Evolutionary conservation across 2,797 vertebrate genomes (phyloP).

Genomic region (Microtus agrestis): DNA sequence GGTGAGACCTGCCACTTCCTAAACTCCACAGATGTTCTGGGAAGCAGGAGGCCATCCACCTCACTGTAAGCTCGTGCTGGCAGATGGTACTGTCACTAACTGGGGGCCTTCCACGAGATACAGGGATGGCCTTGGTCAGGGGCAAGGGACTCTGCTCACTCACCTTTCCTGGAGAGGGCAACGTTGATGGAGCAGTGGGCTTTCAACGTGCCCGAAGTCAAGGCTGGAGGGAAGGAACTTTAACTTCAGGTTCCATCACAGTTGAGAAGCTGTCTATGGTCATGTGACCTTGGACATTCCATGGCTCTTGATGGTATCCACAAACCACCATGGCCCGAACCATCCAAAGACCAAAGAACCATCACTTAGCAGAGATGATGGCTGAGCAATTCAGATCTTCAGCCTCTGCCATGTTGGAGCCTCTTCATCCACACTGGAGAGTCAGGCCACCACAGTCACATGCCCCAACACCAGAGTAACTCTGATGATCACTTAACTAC

Average conservation of each 20-base stretch:
- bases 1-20: slow-evolving; percentile 43
- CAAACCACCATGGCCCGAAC: background rate
- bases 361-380: background rate
- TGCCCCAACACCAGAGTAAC: background rate
- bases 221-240: background rate
- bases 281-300: background rate
- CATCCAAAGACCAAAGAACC: background rate
- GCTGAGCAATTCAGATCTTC: background rate
- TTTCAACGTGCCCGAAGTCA: background rate
- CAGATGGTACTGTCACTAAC: background rate
- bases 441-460: background rate
- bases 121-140: background rate
- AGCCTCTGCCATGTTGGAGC: background rate
- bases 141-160: background rate
- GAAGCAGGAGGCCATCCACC: background rate
- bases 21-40: background rate
- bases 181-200: background rate
- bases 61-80: too few species aligned
- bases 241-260: background rate
- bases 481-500: background rate
- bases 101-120: background rate
- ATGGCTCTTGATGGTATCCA: background rate
- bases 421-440: slow-evolving; percentile 1
- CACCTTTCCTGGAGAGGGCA: background rate
- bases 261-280: background rate